phyloP scores from a whole-genome alignment of 2,888 invertebrate genomes.

The Amphimallon solstitiale region DNA sequence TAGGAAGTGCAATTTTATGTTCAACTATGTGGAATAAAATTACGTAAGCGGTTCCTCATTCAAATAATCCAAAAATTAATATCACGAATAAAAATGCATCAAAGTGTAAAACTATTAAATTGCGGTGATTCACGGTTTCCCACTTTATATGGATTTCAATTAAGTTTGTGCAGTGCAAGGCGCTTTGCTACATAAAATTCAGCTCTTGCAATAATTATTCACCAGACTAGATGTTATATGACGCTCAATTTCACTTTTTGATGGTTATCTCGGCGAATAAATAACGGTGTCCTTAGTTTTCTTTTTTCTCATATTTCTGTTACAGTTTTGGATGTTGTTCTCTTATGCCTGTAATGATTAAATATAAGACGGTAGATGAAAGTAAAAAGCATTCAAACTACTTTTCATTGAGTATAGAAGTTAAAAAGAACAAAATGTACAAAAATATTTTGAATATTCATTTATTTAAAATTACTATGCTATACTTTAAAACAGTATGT shows the following conservation, averaged over 20 bases:
- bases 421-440: too few species aligned
- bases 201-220: background rate
- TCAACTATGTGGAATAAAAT: conserved; percentile 18
- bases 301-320: too few species aligned
- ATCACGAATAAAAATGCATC: conserved; percentile 29
- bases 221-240: background rate
- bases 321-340: too few species aligned
- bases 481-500: too few species aligned
- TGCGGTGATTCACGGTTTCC: conserved; percentile 10
- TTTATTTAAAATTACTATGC: too few species aligned
- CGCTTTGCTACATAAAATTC: background rate
- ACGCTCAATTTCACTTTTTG: background rate
- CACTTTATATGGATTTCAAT: conserved; percentile 2
- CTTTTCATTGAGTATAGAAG: too few species aligned
- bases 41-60: conserved; percentile 1
- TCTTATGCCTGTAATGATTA: too few species aligned
- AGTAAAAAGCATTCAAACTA: too few species aligned
- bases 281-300: too few species aligned
- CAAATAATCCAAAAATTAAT: conserved; percentile 21
- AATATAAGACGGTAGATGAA: too few species aligned
- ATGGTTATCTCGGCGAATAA: background rate
- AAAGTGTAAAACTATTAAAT: conserved; percentile 30
- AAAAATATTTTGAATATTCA: too few species aligned
- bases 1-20: conserved; percentile 2
- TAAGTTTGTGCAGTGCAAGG: background rate